These are phyloP conservation scores for Polydrusus cervinus DNA, from an alignment of 2,888 invertebrate genomes.

Conservation along the genomic window DNA sequence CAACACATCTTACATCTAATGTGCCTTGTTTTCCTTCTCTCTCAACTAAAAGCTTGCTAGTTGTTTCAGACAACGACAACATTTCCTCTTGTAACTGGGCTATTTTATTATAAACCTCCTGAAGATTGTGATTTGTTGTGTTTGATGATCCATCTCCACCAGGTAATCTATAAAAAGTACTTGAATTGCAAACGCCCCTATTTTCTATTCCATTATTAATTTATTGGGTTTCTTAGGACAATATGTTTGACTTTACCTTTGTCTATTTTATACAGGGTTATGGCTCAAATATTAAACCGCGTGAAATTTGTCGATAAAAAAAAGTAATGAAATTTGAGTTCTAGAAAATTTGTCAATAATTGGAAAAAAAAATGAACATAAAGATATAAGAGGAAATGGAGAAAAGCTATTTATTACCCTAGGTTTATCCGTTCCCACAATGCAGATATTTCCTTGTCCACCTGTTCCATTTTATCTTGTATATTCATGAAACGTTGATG, in stretches of 20 bases:
- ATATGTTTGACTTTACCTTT: too few relatives aligned
- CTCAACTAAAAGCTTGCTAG: conserved; percentile 73
- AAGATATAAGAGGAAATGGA: too few relatives aligned
- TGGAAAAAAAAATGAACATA: too few relatives aligned
- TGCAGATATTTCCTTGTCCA: conserved; percentile 70
- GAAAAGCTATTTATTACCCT: conserved; percentile 48
- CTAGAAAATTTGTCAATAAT: too few relatives aligned
- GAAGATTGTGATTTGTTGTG: conserved; percentile 59
- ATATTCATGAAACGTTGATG: conserved; percentile 71
- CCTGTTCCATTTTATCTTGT: conserved; percentile 71
- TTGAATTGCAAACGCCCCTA: too few relatives aligned
- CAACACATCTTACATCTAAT: conserved; percentile 69
- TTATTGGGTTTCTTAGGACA: too few relatives aligned
- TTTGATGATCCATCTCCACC: conserved; percentile 59
- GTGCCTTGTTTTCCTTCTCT: conserved; percentile 74
- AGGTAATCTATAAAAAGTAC: conserved; percentile 57
- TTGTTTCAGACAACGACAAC: conserved; percentile 66
- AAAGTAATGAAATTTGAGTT: too few relatives aligned
- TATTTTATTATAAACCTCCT: conserved; percentile 69
- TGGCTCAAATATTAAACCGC: too few relatives aligned
- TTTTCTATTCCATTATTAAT: too few relatives aligned
- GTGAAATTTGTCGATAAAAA: too few relatives aligned
- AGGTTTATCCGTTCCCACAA: conserved; percentile 61
- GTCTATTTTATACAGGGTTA: too few relatives aligned
- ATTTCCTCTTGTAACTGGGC: conserved; percentile 70